Percentiles rank a stretch among this genome's conserved stretches.
phyloP scores from a whole-genome alignment of 1,140 invertebrate genomes.

The Chrysoperla carnea region DNA sequence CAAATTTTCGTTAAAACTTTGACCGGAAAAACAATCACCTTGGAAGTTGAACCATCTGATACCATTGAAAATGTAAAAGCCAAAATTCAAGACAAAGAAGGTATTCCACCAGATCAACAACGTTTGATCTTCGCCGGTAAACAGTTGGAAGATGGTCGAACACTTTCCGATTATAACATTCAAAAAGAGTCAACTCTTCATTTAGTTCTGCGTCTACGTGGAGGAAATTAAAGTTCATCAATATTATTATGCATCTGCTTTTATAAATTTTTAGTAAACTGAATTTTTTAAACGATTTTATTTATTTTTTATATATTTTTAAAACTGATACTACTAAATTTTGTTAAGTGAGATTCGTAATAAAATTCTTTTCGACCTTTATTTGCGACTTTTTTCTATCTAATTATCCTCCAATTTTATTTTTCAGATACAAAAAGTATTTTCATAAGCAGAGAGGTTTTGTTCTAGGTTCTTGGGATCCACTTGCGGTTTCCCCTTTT shows the following conservation, averaged over 20 bases:
- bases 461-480: no score
- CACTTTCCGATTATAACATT: constrained; percentile 43
- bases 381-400: no score
- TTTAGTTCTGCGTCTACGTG: constrained; percentile 37
- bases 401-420: no score
- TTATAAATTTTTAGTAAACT: no score
- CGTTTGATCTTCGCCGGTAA: constrained; percentile 52
- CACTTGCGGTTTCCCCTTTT: no score
- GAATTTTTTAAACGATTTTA: no score
- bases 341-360: no score
- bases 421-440: no score
- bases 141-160: constrained; percentile 49
- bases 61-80: constrained; percentile 65
- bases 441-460: no score
- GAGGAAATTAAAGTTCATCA: constrained; percentile 24
- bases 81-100: constrained; percentile 60
- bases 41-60: constrained; percentile 58
- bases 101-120: constrained; percentile 51
- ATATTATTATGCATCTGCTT: neutral
- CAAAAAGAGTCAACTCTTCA: constrained; percentile 62
- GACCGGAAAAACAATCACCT: constrained; percentile 60
- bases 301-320: no score
- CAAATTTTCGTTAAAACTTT: constrained; percentile 44
- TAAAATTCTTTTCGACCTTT: no score
- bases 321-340: no score